Conservation (phyloP, 1,140 invertebrate genomes). For the Eubasilissa regina region DNA sequence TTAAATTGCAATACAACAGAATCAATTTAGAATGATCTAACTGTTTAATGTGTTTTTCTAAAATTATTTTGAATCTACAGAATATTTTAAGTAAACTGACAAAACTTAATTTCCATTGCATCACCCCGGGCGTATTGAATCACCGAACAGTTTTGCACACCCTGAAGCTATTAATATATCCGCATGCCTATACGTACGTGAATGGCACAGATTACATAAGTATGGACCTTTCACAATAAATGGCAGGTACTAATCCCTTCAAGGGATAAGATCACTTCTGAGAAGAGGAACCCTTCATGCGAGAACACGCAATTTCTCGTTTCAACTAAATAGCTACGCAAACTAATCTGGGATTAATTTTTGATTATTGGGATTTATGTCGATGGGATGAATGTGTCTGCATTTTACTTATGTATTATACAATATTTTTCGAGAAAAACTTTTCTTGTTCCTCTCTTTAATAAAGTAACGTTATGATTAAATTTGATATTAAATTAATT, state of each 20-base stretch:
- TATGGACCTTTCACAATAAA: not conserved
- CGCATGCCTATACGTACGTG: not conserved
- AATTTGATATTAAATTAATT: not conserved
- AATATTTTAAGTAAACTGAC: too few species aligned
- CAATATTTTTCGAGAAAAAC: not conserved
- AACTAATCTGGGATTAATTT: slow-evolving; percentile 9
- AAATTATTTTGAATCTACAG: too few species aligned
- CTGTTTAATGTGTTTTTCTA: too few species aligned
- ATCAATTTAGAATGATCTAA: too few species aligned
- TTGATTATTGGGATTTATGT: not conserved
- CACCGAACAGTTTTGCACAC: not conserved
- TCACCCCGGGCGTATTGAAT: not conserved
- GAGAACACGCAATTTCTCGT: slow-evolving; percentile 13
- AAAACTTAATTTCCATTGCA: too few species aligned
- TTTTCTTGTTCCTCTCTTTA: not conserved
- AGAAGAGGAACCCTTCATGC: slow-evolving; percentile 1
- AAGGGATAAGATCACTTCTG: not conserved
- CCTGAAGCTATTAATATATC: not conserved
- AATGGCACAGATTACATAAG: not conserved
- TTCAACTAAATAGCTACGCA: slow-evolving; percentile 3
- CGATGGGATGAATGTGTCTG: not conserved
- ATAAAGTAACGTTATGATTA: not conserved
- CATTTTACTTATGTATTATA: not conserved
- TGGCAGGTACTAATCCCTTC: not conserved
- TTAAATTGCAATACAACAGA: too few species aligned